These are phyloP conservation scores for Prunella himalayana DNA, from an alignment of 2,113 vertebrate species.

Conservation along the genomic window DNA sequence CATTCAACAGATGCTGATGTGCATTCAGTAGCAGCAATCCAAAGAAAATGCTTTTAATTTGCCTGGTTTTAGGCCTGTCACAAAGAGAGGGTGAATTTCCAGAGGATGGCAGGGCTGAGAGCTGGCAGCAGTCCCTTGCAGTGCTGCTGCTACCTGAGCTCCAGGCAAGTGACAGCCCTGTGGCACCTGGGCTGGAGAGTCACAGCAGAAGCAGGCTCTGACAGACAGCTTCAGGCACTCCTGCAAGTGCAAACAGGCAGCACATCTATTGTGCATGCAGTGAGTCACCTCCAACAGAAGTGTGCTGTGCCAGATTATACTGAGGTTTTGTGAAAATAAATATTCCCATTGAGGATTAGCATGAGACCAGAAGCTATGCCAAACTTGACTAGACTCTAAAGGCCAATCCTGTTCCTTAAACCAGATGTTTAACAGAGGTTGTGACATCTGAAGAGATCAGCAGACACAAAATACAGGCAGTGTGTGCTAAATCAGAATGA, in stretches of 20 bases:
- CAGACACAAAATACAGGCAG: not conserved
- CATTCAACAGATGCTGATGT: not conserved
- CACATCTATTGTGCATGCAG: constrained; percentile 11
- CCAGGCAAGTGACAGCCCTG: not conserved
- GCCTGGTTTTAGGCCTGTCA: not conserved
- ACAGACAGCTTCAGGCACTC: not conserved
- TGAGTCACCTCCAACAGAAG: constrained; percentile 49
- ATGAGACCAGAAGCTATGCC: constrained; percentile 60
- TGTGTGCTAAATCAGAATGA: not conserved
- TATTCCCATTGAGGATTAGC: constrained; percentile 62
- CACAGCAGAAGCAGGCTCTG: not conserved
- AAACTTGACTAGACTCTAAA: constrained; percentile 35
- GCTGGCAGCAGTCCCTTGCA: not conserved
- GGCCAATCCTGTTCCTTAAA: constrained; percentile 27
- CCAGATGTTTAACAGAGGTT: constrained; percentile 45
- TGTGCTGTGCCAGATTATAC: constrained; percentile 32
- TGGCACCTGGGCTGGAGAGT: not conserved
- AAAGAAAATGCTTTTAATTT: not conserved
- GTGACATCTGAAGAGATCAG: constrained; percentile 32
- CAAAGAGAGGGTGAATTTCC: not conserved
- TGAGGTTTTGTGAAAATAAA: constrained; percentile 64
- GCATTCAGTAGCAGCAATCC: not conserved
- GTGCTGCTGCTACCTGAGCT: not conserved
- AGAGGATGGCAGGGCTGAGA: not conserved
- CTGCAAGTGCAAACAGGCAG: constrained; percentile 12